phyloP scores from a whole-genome alignment of 2,113 vertebrate species.

The Gobiocypris rarus region DNA sequence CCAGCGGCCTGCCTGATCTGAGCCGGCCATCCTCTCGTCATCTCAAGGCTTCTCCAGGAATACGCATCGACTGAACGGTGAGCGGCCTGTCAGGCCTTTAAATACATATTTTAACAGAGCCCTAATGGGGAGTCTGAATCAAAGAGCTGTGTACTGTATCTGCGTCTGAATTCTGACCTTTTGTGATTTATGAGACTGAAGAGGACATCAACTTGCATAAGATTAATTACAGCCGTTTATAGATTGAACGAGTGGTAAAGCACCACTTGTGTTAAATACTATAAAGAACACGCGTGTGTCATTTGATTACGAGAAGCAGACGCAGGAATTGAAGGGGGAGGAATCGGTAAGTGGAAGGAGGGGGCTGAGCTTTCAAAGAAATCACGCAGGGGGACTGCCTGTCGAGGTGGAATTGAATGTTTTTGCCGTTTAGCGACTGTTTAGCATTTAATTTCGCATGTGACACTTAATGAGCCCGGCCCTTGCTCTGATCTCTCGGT shows the following conservation, averaged over 20 bases:
- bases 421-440: slow-evolving; percentile 42
- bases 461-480: slow-evolving; percentile 43
- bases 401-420: slow-evolving; percentile 47
- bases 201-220: neutral
- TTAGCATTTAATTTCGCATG: slow-evolving; percentile 46
- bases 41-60: slow-evolving; percentile 5
- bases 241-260: slow-evolving; percentile 16
- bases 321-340: neutral
- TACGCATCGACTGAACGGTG: neutral
- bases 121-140: neutral
- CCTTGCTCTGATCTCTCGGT: slow-evolving; percentile 15
- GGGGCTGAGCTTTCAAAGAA: slow-evolving; percentile 11
- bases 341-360: neutral
- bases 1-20: neutral
- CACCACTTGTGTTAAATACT: slow-evolving; percentile 4
- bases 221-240: slow-evolving; percentile 24
- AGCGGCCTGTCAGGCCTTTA: slow-evolving; percentile 32
- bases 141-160: neutral
- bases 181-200: neutral
- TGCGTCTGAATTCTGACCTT: neutral
- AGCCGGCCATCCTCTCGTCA: neutral
- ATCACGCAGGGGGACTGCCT: slow-evolving; percentile 18
- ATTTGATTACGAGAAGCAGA: slow-evolving; percentile 28
- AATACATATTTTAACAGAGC: slow-evolving; percentile 39
- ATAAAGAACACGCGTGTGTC: neutral